Conservation (phyloP, 2,888 invertebrate genomes). For the Amphipyra berbera region DNA sequence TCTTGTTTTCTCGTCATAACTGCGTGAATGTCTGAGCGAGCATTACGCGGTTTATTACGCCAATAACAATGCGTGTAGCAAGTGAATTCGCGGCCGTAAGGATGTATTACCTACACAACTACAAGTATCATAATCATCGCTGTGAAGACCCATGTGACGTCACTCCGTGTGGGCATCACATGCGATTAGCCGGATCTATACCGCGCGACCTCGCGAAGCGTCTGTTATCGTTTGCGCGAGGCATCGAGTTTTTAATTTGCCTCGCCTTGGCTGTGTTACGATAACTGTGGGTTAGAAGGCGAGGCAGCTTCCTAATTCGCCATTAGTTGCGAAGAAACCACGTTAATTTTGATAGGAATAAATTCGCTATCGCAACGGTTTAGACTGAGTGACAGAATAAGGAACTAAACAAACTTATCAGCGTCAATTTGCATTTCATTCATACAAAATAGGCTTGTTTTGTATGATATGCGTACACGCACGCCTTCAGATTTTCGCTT, state of each 20-base stretch:
- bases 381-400: neutral
- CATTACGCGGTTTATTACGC: constrained; percentile 29
- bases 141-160: constrained; percentile 57
- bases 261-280: constrained; percentile 56
- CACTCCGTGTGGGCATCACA: constrained; percentile 49
- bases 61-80: constrained; percentile 46
- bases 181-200: constrained; percentile 52
- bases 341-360: constrained; percentile 25
- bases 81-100: constrained; percentile 42
- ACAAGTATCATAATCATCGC: constrained; percentile 42
- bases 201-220: constrained; percentile 47
- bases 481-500: no score
- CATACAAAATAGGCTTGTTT: no score
- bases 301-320: constrained; percentile 30
- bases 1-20: constrained; percentile 2
- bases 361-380: constrained; percentile 13
- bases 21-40: constrained; percentile 9
- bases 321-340: constrained; percentile 43
- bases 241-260: constrained; percentile 52
- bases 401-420: no score
- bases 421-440: no score
- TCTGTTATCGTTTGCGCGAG: constrained; percentile 56
- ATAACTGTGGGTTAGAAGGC: constrained; percentile 49
- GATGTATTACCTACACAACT: constrained; percentile 26
- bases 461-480: no score